These are phyloP conservation scores for Crocallis elinguaria DNA, from an alignment of 2,888 invertebrate genomes.

Conservation along the genomic window DNA sequence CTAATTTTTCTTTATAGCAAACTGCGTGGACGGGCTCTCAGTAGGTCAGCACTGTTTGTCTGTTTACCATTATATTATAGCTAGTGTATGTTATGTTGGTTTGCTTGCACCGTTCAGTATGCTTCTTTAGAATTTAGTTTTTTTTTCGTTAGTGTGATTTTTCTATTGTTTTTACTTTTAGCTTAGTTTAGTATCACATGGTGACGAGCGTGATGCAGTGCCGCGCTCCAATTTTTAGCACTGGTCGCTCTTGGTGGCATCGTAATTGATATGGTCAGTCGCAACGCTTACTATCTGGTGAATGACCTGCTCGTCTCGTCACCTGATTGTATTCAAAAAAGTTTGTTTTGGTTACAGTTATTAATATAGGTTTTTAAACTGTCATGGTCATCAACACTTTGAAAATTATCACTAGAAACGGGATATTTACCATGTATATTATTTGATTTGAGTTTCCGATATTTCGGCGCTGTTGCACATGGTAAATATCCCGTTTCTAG, in stretches of 20 bases:
- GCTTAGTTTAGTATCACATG: not conserved
- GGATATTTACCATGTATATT: too few relatives aligned
- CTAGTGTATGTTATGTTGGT: slow-evolving; percentile 46
- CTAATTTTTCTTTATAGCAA: slow-evolving; percentile 86
- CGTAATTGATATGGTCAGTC: not conserved
- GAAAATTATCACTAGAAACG: too few relatives aligned
- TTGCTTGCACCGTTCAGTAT: slow-evolving; percentile 41
- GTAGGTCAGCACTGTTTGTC: slow-evolving; percentile 87
- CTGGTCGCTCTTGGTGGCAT: not conserved
- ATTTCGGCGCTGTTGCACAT: too few relatives aligned
- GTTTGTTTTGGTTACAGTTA: not conserved
- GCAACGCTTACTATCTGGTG: not conserved
- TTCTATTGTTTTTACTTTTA: slow-evolving; percentile 6
- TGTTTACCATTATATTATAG: slow-evolving; percentile 56
- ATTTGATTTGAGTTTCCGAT: too few relatives aligned
- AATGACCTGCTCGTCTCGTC: not conserved
- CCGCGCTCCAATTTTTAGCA: not conserved
- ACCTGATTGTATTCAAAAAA: not conserved
- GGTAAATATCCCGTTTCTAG: too few relatives aligned
- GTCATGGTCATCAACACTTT: too few relatives aligned
- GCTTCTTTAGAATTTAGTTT: slow-evolving; percentile 15
- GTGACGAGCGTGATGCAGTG: not conserved
- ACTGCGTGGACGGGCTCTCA: slow-evolving; percentile 92
- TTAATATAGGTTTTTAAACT: not conserved
- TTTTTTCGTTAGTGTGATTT: not conserved